Percentiles rank a stretch among this genome's conserved stretches.
These are phyloP conservation scores for Xiphydria camelus DNA, from an alignment of 2,888 invertebrate genomes.

Conservation along the genomic window DNA sequence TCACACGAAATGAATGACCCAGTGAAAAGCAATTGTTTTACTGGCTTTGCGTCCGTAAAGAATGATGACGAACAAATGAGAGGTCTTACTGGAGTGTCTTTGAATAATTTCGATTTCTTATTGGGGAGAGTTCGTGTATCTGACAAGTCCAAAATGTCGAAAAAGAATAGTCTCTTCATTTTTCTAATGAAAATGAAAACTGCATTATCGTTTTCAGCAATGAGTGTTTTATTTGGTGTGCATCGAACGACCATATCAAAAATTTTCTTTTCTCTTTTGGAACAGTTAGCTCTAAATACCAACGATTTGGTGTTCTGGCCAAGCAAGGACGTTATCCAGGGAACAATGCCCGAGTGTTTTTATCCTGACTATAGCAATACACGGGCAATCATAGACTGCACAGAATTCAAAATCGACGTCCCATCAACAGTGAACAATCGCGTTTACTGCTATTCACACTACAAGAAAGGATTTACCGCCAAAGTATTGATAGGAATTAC, in stretches of 20 bases:
- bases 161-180: constrained; percentile 24
- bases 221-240: constrained; percentile 24
- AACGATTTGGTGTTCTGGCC: constrained; percentile 14
- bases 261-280: constrained; percentile 20
- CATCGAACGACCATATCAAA: constrained; percentile 23
- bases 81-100: constrained; percentile 20
- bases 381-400: constrained; percentile 22
- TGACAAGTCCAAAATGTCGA: constrained; percentile 16
- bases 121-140: constrained; percentile 9
- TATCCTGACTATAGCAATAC: constrained; percentile 11
- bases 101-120: constrained; percentile 18
- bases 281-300: constrained; percentile 9
- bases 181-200: constrained; percentile 29
- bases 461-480: constrained; percentile 19
- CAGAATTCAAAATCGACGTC: constrained; percentile 17
- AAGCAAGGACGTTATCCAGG: constrained; percentile 5
- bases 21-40: constrained; percentile 12
- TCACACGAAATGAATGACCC: neutral
- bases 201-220: constrained; percentile 26
- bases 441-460: constrained; percentile 16
- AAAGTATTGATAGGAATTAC: constrained; percentile 19
- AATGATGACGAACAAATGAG: constrained; percentile 16
- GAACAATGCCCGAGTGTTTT: constrained; percentile 12
- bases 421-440: constrained; percentile 14
- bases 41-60: constrained; percentile 20